Conservation (phyloP, 2,113 vertebrate genomes). For the Anarhynchus alexandrinus region DNA sequence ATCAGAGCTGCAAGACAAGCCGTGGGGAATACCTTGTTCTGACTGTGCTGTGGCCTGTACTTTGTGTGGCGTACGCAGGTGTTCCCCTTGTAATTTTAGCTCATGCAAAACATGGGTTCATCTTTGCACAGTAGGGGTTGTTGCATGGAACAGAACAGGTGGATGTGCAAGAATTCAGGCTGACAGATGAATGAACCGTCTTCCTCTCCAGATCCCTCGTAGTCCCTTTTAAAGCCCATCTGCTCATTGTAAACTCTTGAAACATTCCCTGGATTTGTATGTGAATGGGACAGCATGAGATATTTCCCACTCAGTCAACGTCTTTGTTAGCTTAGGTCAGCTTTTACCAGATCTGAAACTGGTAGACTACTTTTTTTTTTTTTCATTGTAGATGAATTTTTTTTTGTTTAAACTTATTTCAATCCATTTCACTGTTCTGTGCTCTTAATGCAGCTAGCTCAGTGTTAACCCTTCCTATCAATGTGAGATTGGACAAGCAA, state of each 20-base stretch:
- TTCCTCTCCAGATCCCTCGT: background rate
- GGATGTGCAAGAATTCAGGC: background rate
- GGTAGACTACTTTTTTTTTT: background rate
- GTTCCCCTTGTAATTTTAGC: slow-evolving; percentile 41
- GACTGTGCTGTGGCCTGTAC: background rate
- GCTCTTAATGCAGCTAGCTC: background rate
- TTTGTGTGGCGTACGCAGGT: slow-evolving; percentile 35
- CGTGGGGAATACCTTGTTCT: background rate
- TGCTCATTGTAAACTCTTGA: background rate
- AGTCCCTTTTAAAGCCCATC: background rate
- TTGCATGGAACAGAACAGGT: slow-evolving; percentile 14
- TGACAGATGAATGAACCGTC: background rate
- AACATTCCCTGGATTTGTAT: background rate
- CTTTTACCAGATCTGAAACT: background rate
- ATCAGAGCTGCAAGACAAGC: background rate
- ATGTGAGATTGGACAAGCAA: background rate
- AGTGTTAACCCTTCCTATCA: background rate
- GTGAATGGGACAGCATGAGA: background rate
- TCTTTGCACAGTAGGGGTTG: background rate
- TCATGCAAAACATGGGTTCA: background rate
- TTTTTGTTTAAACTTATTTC: background rate
- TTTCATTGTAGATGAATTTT: background rate
- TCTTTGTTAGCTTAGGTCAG: background rate
- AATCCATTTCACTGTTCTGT: background rate
- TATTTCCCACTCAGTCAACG: background rate